A percentile compares a stretch with the other conserved stretches of the same genome.
Evolutionary conservation across 2,113 vertebrate species (phyloP).

Genomic region (Paradoxurus hermaphroditus): DNA sequence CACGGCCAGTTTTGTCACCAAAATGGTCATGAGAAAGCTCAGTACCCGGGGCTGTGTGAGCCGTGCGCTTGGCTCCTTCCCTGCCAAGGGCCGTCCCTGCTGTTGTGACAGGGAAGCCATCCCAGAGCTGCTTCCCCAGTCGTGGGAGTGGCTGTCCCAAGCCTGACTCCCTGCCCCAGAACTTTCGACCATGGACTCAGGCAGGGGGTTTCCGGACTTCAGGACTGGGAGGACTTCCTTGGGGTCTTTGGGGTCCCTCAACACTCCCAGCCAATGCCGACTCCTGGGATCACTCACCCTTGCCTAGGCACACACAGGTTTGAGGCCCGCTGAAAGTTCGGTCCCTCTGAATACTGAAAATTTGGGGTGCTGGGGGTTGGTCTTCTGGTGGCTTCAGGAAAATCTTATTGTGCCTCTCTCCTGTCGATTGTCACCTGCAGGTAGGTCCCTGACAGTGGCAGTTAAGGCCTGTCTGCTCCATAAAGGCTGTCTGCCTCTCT

Average conservation of each 20-base stretch:
- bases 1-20: accelerated
- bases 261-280: not conserved
- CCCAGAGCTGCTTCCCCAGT: not conserved
- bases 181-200: not conserved
- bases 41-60: not conserved
- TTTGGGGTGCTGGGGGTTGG: not conserved
- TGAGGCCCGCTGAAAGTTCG: not conserved
- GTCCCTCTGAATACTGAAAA: not conserved
- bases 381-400: not conserved
- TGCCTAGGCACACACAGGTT: not conserved
- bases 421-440: not conserved
- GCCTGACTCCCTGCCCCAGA: accelerated
- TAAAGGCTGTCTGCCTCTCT: not conserved
- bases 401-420: too few species aligned
- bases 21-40: too few species aligned
- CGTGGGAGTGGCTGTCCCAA: not conserved
- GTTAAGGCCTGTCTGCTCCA: accelerated
- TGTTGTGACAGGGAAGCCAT: not conserved
- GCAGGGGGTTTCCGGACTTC: not conserved
- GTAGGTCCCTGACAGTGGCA: accelerated
- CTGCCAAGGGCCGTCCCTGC: too few species aligned
- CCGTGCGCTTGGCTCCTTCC: not conserved
- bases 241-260: accelerated
- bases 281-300: not conserved
- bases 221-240: too few species aligned